Evolutionary conservation across 2,888 invertebrate species (phyloP).

Genomic region (Glyphotaelius pellucidus): DNA sequence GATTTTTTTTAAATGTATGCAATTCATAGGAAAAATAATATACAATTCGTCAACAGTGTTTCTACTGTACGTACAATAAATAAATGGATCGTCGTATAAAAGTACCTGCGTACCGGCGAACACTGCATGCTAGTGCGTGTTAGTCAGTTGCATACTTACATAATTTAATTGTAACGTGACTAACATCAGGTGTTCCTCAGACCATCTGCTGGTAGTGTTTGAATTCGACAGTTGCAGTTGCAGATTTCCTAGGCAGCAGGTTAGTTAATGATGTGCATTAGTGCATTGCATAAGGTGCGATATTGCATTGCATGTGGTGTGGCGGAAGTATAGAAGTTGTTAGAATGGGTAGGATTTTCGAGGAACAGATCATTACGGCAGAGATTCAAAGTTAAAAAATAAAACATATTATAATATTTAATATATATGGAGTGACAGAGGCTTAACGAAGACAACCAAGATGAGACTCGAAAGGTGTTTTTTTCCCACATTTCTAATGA

Average conservation of each 20-base stretch:
- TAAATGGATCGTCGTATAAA: background rate
- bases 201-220: constrained; percentile 5
- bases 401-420: too few species aligned
- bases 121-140: background rate
- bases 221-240: background rate
- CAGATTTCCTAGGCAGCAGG: constrained; percentile 13
- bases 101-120: background rate
- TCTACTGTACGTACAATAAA: background rate
- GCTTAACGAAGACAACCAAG: too few species aligned
- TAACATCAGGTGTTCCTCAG: constrained; percentile 5
- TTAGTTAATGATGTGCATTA: background rate
- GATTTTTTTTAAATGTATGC: too few species aligned
- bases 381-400: background rate
- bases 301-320: background rate
- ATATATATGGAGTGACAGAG: background rate
- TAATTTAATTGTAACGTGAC: background rate
- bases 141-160: background rate
- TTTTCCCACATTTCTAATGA: too few species aligned
- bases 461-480: too few species aligned
- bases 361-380: background rate
- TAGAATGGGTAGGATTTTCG: background rate
- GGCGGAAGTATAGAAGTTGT: background rate
- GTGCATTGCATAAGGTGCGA: background rate
- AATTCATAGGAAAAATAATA: background rate
- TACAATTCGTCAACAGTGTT: background rate